phyloP scores from a whole-genome alignment of 2,113 vertebrate genomes.

The Tetraodon nigroviridis region DNA sequence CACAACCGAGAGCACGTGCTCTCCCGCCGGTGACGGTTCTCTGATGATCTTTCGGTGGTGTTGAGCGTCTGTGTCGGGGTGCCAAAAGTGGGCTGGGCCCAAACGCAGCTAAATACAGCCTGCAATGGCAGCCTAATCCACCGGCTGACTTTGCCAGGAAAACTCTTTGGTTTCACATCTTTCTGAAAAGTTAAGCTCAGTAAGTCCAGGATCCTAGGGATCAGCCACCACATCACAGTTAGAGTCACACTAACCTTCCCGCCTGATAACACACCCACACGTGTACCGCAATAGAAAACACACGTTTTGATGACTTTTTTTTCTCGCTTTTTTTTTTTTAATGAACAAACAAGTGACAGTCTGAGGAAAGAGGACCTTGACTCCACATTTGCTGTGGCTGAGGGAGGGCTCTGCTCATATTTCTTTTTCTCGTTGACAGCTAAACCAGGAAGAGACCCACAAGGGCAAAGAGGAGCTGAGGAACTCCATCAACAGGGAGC shows the following conservation, averaged over 20 bases:
- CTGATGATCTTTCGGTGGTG: no score
- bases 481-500: slow-evolving; percentile 81
- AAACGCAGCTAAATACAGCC: background rate
- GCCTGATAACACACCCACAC: slow-evolving; percentile 22
- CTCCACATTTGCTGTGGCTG: background rate
- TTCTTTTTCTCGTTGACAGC: slow-evolving; percentile 19
- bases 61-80: no score
- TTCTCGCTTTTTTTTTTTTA: background rate
- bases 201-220: slow-evolving; percentile 47
- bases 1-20: no score
- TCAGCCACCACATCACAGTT: slow-evolving; percentile 41
- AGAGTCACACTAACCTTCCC: slow-evolving; percentile 25
- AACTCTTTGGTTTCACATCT: slow-evolving; percentile 9
- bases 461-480: slow-evolving; percentile 75
- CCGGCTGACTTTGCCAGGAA: slow-evolving; percentile 15
- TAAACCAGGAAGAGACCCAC: slow-evolving; percentile 41
- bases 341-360: slow-evolving; percentile 2
- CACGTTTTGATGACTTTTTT: background rate
- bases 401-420: slow-evolving; percentile 8
- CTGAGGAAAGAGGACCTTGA: background rate
- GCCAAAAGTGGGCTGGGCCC: background rate
- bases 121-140: slow-evolving; percentile 13
- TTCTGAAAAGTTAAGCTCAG: slow-evolving; percentile 57
- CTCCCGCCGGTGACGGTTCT: no score
- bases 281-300: slow-evolving; percentile 26